phyloP scores from a whole-genome alignment of 2,888 invertebrate genomes.

The Archips xylosteana region DNA sequence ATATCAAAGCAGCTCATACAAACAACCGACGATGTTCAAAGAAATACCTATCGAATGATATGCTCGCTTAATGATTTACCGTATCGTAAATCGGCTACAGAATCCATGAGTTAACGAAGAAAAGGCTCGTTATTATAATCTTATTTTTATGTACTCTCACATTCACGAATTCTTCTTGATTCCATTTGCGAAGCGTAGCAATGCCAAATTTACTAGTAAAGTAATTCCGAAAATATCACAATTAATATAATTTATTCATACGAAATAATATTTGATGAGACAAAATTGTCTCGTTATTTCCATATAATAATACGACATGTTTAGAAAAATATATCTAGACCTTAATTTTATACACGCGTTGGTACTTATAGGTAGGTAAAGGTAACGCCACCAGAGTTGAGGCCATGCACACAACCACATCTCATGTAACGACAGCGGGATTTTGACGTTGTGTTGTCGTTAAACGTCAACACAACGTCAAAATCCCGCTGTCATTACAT shows the following conservation, averaged over 20 bases:
- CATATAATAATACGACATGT: not conserved
- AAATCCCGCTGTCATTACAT: too few species aligned
- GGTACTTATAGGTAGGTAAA: too few species aligned
- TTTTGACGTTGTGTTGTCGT: too few species aligned
- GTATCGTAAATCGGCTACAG: not conserved
- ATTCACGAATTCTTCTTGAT: not conserved
- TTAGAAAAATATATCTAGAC: too few species aligned
- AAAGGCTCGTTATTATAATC: not conserved
- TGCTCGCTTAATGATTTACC: not conserved
- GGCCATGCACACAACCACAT: too few species aligned
- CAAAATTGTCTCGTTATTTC: not conserved
- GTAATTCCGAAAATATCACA: not conserved
- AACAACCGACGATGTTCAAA: not conserved
- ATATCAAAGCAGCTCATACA: not conserved
- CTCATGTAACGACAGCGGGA: too few species aligned
- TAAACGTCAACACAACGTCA: too few species aligned
- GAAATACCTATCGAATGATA: not conserved
- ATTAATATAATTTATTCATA: not conserved
- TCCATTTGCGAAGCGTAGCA: not conserved
- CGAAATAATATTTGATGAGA: constrained; percentile 1
- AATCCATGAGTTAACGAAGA: not conserved
- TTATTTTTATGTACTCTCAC: not conserved
- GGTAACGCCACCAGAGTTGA: too few species aligned
- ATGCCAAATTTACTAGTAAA: not conserved
- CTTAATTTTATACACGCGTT: too few species aligned